Percentiles rank a stretch among this genome's conserved stretches.
These are phyloP conservation scores for Mormyrops attenuatus DNA, from an alignment of 2,797 vertebrate genomes.

Conservation along the genomic window DNA sequence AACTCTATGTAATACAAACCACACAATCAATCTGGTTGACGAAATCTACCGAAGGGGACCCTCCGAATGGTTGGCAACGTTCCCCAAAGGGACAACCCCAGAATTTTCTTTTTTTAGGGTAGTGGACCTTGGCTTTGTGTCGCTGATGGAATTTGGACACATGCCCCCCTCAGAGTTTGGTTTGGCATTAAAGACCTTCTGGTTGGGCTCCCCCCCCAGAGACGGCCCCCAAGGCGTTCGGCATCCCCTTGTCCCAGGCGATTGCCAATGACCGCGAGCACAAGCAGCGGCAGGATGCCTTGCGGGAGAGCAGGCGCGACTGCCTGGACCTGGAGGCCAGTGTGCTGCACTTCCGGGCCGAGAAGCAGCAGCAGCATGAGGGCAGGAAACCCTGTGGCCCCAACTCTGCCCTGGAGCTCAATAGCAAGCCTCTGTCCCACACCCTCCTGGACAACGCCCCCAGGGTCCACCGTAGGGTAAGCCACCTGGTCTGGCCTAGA, in stretches of 20 bases:
- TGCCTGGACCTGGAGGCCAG: conserved; percentile 77
- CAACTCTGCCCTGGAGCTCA: conserved; percentile 20
- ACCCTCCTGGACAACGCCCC: conserved; percentile 47
- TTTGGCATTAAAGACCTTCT: neutral
- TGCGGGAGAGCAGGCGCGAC: conserved; percentile 68
- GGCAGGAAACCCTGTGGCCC: conserved; percentile 42
- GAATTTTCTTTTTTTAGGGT: neutral
- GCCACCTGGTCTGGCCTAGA: conserved; percentile 12
- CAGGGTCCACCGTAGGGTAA: conserved; percentile 62
- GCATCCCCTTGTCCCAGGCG: conserved; percentile 72
- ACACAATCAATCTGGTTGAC: neutral
- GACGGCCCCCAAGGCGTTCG: conserved; percentile 70
- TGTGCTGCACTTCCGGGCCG: conserved; percentile 65
- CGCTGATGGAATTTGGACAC: neutral
- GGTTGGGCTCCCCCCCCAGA: conserved; percentile 46
- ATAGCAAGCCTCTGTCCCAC: conserved; percentile 48
- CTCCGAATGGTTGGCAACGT: neutral
- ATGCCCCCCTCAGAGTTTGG: neutral
- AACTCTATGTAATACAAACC: neutral
- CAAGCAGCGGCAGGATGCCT: conserved; percentile 65
- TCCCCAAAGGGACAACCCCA: neutral
- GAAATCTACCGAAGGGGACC: neutral
- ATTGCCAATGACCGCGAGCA: conserved; percentile 72
- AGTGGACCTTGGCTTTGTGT: neutral
- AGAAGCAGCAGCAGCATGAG: conserved; percentile 60